Evolutionary conservation across 2,113 vertebrate species (phyloP).

Genomic region (Thunnus maccoyii): DNA sequence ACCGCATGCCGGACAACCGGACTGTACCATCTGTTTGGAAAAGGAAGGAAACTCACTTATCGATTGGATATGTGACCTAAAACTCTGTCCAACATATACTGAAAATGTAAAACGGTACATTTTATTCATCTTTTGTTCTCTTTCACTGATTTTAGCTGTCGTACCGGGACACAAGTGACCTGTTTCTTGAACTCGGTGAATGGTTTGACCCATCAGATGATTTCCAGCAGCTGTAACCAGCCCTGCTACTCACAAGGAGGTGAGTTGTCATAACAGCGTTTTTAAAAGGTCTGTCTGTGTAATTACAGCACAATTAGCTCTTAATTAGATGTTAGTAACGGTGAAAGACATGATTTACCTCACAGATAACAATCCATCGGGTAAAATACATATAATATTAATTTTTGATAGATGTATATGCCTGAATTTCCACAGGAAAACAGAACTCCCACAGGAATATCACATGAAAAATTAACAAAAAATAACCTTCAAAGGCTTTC

Average conservation of each 20-base stretch:
- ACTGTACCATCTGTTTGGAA: constrained; percentile 59
- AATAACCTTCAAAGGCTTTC: too few relatives aligned
- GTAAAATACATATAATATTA: not conserved
- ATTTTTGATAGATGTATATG: not conserved
- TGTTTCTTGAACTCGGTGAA: not conserved
- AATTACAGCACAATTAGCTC: not conserved
- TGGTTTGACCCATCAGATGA: constrained; percentile 74
- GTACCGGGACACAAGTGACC: not conserved
- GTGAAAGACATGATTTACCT: not conserved
- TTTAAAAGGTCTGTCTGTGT: not conserved
- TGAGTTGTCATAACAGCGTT: not conserved
- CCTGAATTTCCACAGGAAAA: not conserved
- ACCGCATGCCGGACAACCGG: constrained; percentile 69
- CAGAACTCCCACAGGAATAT: not conserved
- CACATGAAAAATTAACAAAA: not conserved
- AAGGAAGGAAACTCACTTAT: not conserved
- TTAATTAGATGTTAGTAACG: constrained; percentile 12
- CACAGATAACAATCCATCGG: not conserved
- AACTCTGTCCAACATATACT: rapidly evolving
- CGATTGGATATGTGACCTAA: rapidly evolving
- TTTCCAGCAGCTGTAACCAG: constrained; percentile 64
- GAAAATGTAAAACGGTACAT: not conserved
- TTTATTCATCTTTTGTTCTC: rapidly evolving
- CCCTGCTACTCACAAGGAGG: not conserved
- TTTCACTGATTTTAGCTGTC: rapidly evolving